Evolutionary conservation across 2,113 vertebrate genomes (phyloP), one percentile per base, ranked within the genome.

Genomic region (Boleophthalmus pectinirostris): DNA sequence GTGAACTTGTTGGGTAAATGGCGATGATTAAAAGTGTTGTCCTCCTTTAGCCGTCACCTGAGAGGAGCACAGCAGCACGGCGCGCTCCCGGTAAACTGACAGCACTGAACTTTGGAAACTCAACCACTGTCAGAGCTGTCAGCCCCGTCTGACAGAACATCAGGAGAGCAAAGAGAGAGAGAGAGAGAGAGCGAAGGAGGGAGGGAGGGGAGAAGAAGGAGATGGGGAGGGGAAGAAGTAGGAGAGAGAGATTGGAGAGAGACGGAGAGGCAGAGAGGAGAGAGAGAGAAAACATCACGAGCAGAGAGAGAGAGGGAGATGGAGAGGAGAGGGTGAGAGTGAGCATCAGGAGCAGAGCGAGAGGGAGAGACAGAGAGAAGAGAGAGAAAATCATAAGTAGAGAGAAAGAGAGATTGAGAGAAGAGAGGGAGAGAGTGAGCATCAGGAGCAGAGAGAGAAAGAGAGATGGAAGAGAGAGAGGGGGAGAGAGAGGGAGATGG

Each of bases 131-230:
- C 80, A 82, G 47, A 0, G 20, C 58, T 74, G 80, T 82, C 73
- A 82, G 16, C 0, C 0, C 25, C 56, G 60, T 78, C 66, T 82
- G 83, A 85, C 79, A 82, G 70, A 58, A 69, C 79, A 74, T 73
- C 67, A 69, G 47, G 29, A 77, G 64, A 20, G 66, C 58, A 57
- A 24, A 49, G 70, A 16, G 66, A 64, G 56, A 60, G 69, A 64
- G 12, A 20, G 56, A 58, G 20, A 63, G 35, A 13, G 46, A 61
- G 20, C 54, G 64, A 43, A 13, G 58, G 66, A 5, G 18, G 0
- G 56, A 23, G 47, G 47, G 47, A 49, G 47, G 11, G 11, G 3
- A 16, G 16, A 15, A 15, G 12, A 4, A 13, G 16, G 14, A 49
- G 14, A 49, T 12, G 5, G 15, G 6, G 35, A 7, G 35, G 9